A percentile compares a stretch with the other conserved stretches of the same genome.
Evolutionary conservation across 2,888 invertebrate species (phyloP).

Genomic region (Drosophila phalerata): DNA sequence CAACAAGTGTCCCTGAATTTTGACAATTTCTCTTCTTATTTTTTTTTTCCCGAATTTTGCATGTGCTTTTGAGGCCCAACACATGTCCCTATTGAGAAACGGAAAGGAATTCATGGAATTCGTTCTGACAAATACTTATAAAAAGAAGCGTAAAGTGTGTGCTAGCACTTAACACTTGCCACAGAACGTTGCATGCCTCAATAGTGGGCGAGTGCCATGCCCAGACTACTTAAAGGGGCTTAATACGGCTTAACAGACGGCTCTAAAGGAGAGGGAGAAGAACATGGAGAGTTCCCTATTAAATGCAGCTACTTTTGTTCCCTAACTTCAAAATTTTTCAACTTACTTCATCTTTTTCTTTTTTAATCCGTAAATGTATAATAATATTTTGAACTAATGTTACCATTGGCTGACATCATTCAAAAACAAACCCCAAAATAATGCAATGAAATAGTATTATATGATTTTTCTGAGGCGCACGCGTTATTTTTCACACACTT

Average conservation of each 20-base stretch:
- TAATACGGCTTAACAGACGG: conserved; percentile 59
- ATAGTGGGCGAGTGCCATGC: conserved; percentile 37
- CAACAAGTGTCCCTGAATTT: conserved; percentile 52
- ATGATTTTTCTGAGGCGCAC: conserved; percentile 53
- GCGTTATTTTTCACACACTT: conserved; percentile 52
- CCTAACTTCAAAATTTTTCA: conserved; percentile 10
- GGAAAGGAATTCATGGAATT: conserved; percentile 70
- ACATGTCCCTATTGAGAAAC: conserved; percentile 52
- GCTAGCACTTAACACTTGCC: conserved; percentile 75
- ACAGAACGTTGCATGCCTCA: conserved; percentile 18
- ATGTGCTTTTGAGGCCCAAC: conserved; percentile 47
- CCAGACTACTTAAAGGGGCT: conserved; percentile 68
- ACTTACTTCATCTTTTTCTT: background rate
- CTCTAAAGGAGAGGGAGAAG: background rate
- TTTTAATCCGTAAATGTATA: conserved; percentile 26
- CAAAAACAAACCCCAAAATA: conserved; percentile 3
- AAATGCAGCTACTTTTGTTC: conserved; percentile 43
- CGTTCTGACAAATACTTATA: conserved; percentile 48
- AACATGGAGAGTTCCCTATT: conserved; percentile 20
- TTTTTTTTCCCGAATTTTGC: conserved; percentile 45
- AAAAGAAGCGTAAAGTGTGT: conserved; percentile 58
- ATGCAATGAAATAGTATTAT: conserved; percentile 12
- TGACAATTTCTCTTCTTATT: conserved; percentile 51
- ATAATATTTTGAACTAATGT: conserved; percentile 35
- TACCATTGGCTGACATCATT: conserved; percentile 26